Percentiles rank a stretch among this genome's conserved stretches.
Conservation (phyloP, 1,140 invertebrate species). For the Drosophila biarmipes region DNA sequence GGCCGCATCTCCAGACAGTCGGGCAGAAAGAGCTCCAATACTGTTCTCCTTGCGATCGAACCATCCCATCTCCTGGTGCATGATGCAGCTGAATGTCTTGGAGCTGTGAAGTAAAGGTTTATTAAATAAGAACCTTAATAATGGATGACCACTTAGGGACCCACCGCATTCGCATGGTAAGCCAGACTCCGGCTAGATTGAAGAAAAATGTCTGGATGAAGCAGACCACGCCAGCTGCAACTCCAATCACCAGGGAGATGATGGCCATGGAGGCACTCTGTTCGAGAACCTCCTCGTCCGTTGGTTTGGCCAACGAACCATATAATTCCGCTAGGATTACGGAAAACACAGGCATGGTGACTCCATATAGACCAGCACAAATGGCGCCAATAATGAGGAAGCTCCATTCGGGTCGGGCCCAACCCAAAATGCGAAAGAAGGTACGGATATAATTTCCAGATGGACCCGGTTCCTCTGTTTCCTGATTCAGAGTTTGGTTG, state of each 20-base stretch:
- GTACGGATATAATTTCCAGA: conserved; percentile 59
- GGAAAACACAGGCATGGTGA: conserved; percentile 91
- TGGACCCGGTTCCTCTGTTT: conserved; percentile 7
- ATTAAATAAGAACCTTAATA: neutral
- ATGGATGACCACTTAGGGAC: neutral
- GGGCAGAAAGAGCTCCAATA: conserved; percentile 91
- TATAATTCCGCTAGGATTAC: conserved; percentile 93
- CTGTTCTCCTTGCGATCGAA: conserved; percentile 91
- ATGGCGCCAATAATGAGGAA: conserved; percentile 90
- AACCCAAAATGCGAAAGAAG: conserved; percentile 87
- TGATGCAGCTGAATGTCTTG: conserved; percentile 87
- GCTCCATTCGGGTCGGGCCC: conserved; percentile 92
- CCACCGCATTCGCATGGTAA: conserved; percentile 90
- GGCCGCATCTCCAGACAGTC: conserved; percentile 91
- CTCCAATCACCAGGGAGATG: conserved; percentile 88
- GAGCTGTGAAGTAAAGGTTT: conserved; percentile 84
- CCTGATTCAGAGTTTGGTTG: neutral
- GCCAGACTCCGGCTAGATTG: conserved; percentile 90
- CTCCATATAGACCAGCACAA: conserved; percentile 89
- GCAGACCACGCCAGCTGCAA: conserved; percentile 89
- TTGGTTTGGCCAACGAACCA: conserved; percentile 85
- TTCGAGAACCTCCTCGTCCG: conserved; percentile 86
- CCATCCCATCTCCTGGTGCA: conserved; percentile 92
- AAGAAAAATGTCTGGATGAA: conserved; percentile 91
- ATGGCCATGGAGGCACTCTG: conserved; percentile 89